A percentile compares a stretch with the other conserved stretches of the same genome.
phyloP scores from a whole-genome alignment of 2,797 vertebrate species.

The Eurystomus glaucurus region DNA sequence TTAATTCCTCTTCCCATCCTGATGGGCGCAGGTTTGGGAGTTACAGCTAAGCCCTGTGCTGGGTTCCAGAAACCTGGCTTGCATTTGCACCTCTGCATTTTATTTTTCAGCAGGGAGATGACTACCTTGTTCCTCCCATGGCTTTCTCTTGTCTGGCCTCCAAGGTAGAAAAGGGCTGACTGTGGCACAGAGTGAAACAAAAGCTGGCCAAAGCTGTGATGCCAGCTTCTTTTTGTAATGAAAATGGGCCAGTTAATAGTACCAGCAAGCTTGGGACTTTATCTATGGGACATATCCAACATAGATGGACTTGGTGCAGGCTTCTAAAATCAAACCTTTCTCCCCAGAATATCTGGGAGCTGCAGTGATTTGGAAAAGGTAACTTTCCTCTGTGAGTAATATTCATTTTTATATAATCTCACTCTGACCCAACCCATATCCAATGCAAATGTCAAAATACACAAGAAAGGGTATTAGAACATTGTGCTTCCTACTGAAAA shows the following conservation, averaged over 20 bases:
- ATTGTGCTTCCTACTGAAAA: slow-evolving; percentile 1
- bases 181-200: neutral
- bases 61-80: neutral
- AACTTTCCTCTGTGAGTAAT: neutral
- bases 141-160: neutral
- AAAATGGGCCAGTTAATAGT: neutral
- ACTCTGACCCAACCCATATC: neutral
- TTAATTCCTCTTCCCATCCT: neutral
- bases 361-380: slow-evolving; percentile 14
- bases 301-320: neutral
- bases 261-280: neutral
- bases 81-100: neutral
- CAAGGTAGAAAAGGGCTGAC: neutral
- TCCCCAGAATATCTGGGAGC: neutral
- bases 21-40: neutral
- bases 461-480: neutral
- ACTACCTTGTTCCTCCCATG: neutral
- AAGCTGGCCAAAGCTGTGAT: neutral
- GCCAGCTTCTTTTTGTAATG: neutral
- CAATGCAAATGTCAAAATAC: slow-evolving; percentile 36
- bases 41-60: neutral
- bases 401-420: neutral
- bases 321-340: neutral
- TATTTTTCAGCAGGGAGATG: neutral
- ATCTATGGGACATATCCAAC: neutral